phyloP scores from a whole-genome alignment of 2,797 vertebrate genomes.

The Loris lydekkerianus region DNA sequence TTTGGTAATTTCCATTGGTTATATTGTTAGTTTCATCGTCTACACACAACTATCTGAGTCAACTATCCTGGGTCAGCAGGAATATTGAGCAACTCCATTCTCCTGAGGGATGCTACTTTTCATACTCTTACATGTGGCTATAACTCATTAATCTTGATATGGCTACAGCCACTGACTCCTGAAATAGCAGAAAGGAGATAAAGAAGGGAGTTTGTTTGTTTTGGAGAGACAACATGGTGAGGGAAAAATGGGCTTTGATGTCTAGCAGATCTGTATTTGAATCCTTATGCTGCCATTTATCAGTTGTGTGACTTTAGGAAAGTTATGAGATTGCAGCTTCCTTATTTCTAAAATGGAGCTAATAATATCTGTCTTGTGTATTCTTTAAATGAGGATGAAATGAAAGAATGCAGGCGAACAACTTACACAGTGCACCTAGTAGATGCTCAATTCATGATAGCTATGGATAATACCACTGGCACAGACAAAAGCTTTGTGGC shows the following conservation, averaged over 20 bases:
- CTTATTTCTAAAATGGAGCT: slow-evolving; percentile 55
- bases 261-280: slow-evolving; percentile 22
- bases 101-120: background rate
- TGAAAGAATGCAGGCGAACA: background rate
- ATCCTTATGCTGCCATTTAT: slow-evolving; percentile 11
- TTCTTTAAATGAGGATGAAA: slow-evolving; percentile 41
- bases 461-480: slow-evolving; percentile 23
- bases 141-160: background rate
- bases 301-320: background rate
- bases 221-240: background rate
- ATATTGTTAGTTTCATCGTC: background rate
- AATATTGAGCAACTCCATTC: slow-evolving; percentile 1
- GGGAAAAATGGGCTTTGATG: background rate
- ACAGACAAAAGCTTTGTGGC: slow-evolving; percentile 47
- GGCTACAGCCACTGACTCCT: background rate
- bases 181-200: slow-evolving; percentile 23
- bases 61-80: background rate
- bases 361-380: slow-evolving; percentile 45
- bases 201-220: slow-evolving; percentile 21
- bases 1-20: slow-evolving; percentile 58
- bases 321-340: slow-evolving; percentile 18
- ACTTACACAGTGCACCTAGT: background rate
- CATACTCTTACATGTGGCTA: background rate
- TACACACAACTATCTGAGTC: background rate
- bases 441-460: slow-evolving; percentile 42